Conservation (phyloP, 37 sponge, comb jelly and placozoan species). For the Cliona cf. orientalis region DNA sequence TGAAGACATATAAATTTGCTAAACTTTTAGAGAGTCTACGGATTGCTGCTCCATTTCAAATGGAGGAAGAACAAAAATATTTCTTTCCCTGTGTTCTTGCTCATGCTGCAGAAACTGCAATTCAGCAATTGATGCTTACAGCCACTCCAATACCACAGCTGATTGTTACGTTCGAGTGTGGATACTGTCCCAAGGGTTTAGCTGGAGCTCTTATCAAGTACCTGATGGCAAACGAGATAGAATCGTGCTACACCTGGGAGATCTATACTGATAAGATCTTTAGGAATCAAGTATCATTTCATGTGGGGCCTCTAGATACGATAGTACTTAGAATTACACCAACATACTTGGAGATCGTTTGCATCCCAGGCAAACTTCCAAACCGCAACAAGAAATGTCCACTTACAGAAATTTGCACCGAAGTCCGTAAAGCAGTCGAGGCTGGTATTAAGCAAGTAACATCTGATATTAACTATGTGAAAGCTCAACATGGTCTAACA, state of each 20-base stretch:
- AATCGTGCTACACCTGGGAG: not conserved
- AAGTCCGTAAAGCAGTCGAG: too few species aligned
- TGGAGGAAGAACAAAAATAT: not conserved
- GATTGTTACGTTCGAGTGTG: not conserved
- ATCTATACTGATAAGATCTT: not conserved
- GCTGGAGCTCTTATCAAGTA: not conserved
- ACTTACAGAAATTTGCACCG: too few species aligned
- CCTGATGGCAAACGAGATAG: not conserved
- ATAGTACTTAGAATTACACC: too few species aligned
- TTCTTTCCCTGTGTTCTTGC: conserved; percentile 1
- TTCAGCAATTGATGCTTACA: not conserved
- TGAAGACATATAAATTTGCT: not conserved
- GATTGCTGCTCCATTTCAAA: not conserved
- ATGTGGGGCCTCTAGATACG: not conserved
- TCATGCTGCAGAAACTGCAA: too few species aligned
- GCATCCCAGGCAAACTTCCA: too few species aligned
- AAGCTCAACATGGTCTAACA: too few species aligned
- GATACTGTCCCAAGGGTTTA: not conserved
- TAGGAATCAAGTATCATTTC: not conserved
- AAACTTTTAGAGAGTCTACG: not conserved
- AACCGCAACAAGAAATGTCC: too few species aligned
- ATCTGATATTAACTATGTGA: too few species aligned
- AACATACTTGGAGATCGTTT: too few species aligned
- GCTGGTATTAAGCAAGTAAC: too few species aligned
- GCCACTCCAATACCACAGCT: not conserved